Evolutionary conservation across 2,888 invertebrate species (phyloP).

Genomic region (Ophion ellenae): DNA sequence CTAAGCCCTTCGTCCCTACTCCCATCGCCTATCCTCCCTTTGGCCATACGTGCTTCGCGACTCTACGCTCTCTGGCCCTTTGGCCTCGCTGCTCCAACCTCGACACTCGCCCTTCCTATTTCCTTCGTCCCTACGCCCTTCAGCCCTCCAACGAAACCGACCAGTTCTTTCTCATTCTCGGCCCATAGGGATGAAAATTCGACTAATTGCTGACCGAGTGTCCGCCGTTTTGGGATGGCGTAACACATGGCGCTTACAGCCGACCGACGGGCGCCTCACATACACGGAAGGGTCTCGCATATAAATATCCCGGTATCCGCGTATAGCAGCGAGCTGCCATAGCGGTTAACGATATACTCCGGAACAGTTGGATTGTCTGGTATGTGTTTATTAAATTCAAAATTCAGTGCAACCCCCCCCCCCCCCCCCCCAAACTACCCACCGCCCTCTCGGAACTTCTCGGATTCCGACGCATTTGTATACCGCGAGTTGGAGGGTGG

Average conservation of each 20-base stretch:
- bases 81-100: too few species aligned
- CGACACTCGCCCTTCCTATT: too few species aligned
- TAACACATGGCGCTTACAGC: background rate
- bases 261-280: background rate
- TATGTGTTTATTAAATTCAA: constrained; percentile 79
- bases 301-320: constrained; percentile 12
- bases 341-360: constrained; percentile 9
- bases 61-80: too few species aligned
- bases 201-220: background rate
- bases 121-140: background rate
- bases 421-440: background rate
- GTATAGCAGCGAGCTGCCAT: too few species aligned
- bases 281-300: background rate
- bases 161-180: background rate
- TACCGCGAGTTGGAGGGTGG: constrained; percentile 25
- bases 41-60: too few species aligned
- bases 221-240: constrained; percentile 11
- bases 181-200: too few species aligned
- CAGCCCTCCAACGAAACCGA: background rate
- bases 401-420: constrained; percentile 70
- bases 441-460: constrained; percentile 55
- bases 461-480: constrained; percentile 70
- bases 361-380: constrained; percentile 64
- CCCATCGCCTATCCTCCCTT: background rate
- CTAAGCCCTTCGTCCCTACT: too few species aligned